Conservation (phyloP, 1,140 invertebrate species). For the Dinothrombium tinctorium region DNA sequence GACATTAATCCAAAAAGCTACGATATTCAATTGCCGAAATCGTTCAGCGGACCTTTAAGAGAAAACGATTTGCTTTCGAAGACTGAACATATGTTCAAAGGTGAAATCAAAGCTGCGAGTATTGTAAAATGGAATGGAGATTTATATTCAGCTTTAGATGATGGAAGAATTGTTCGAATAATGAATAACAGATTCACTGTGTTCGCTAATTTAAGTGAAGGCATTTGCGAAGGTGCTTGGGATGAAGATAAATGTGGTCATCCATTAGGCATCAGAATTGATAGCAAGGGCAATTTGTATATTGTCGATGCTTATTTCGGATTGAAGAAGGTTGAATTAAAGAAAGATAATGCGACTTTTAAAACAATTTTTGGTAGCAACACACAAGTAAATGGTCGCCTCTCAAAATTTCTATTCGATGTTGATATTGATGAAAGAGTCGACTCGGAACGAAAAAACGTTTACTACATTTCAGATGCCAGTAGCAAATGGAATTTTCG, state of each 20-base stretch:
- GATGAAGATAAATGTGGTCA: slow-evolving; percentile 41
- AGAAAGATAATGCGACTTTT: not conserved
- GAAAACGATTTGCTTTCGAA: too few species aligned
- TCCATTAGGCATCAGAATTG: slow-evolving; percentile 48
- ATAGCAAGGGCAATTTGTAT: slow-evolving; percentile 39
- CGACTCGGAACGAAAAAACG: slow-evolving; percentile 6
- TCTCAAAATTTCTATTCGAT: slow-evolving; percentile 6
- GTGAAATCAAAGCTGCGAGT: too few species aligned
- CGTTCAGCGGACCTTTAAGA: too few species aligned
- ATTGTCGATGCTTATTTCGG: slow-evolving; percentile 56
- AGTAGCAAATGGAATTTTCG: slow-evolving; percentile 2
- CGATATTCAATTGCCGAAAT: too few species aligned
- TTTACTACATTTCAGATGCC: slow-evolving; percentile 9
- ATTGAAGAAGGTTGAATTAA: slow-evolving; percentile 1
- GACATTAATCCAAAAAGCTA: too few species aligned
- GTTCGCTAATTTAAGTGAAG: not conserved
- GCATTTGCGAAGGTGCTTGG: not conserved
- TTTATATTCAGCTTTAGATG: not conserved
- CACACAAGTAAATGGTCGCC: not conserved
- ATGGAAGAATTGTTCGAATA: not conserved
- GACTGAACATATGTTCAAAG: too few species aligned
- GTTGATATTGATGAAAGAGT: slow-evolving; percentile 5
- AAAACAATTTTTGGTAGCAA: not conserved
- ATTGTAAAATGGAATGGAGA: too few species aligned
- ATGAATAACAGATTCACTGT: not conserved